A percentile compares a stretch with the other conserved stretches of the same genome.
phyloP scores from a whole-genome alignment of 1,140 invertebrate genomes.

The Trinorchestia longiramus region DNA sequence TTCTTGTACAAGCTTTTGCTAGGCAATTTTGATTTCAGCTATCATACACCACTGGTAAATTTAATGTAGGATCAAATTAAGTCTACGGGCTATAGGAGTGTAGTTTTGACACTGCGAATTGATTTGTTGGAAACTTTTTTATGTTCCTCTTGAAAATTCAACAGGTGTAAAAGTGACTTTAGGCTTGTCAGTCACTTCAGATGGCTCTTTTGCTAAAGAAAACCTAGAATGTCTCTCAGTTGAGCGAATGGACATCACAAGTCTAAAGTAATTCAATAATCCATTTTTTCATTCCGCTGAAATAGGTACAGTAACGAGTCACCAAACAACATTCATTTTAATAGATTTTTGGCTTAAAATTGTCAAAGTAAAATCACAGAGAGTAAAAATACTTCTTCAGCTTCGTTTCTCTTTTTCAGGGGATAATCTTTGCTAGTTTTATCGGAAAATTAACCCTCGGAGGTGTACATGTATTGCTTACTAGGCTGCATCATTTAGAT shows the following conservation, averaged over 20 bases:
- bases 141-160: not conserved
- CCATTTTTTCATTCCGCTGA: too few relatives aligned
- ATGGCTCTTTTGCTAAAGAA: not conserved
- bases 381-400: too few relatives aligned
- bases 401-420: too few relatives aligned
- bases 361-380: not conserved
- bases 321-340: not conserved
- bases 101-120: not conserved
- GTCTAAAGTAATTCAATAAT: too few relatives aligned
- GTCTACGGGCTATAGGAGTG: not conserved
- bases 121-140: not conserved
- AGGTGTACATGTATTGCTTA: not conserved
- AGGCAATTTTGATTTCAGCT: not conserved
- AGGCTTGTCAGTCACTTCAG: not conserved
- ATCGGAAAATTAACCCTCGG: constrained; percentile 1
- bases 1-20: not conserved
- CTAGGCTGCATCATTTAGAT: not conserved
- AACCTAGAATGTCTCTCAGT: not conserved
- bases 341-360: not conserved
- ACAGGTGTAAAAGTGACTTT: not conserved
- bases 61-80: not conserved
- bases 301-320: too few relatives aligned
- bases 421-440: not conserved
- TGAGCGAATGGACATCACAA: too few relatives aligned
- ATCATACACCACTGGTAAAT: not conserved